Base-by-base conservation (phyloP, 2,888 invertebrate species). In the Mythimna impura region DNA sequence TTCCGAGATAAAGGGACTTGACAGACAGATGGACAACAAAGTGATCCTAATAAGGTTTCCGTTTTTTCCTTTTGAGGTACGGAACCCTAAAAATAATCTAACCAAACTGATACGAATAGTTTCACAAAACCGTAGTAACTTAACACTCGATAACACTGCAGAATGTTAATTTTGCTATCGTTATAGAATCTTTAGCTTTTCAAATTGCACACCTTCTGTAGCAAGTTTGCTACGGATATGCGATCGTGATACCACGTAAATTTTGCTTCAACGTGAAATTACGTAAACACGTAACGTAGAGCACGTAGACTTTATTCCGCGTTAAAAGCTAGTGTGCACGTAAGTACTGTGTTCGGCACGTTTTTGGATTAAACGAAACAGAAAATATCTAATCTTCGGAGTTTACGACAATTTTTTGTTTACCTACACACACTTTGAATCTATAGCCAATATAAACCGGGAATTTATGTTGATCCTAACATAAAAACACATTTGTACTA, bases 191-290 rank as follows among this genome's bases (percentile, higher is more conserved):
- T 54, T 78, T 54, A 60, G 60, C 40, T 36, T 47, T 57, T 47
- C 36, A 43, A 64, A 72, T 79, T 72, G 58, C 80, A 73, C 72
- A 73, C 64, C 22, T 60, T 47, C 47, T 52, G 73, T 78, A 40
- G 50, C 30, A 30, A 54, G 61, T 73, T 22, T 25, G 9, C 64
- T 50, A 22, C 22, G 22, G 63, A 64, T 79, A 50, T 30, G 58
- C 36, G 22, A 60, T 40, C 47, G 64, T 54, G 63, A 14, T 68
- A n/a, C 68, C 22, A 54, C n/a, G 9, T 12, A 22, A 60, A 43
- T 25, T n/a, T 47, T 20, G 58, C 68, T 50, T 40, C 14, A 30
- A 66, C 57, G 34, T 52, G 22, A 62, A 74, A 25, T 25, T 17
- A 54, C 25, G 17, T n/a, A 36, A 71, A 22, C 14, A 71, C 17